Conservation (phyloP, 2,113 vertebrate species). For the Lasiurus borealis region DNA sequence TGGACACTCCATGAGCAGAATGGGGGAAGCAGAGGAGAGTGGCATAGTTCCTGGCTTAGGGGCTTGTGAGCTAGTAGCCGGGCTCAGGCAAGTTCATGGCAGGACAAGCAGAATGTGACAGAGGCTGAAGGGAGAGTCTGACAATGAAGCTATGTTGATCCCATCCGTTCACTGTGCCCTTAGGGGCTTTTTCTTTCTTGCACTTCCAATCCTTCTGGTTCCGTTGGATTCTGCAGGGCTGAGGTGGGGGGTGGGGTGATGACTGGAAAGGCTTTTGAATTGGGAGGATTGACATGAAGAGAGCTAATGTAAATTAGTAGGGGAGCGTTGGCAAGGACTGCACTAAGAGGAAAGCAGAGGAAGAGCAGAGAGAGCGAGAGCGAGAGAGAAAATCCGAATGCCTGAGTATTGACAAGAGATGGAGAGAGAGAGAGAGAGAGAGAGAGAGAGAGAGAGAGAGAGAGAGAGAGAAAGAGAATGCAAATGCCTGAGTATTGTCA, state of each 20-base stretch:
- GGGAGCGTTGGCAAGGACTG: constrained; percentile 67
- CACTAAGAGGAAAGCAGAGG: constrained; percentile 57
- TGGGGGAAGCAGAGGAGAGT: background rate
- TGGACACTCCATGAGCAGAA: too few relatives aligned
- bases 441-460: too few relatives aligned
- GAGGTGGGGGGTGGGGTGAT: background rate
- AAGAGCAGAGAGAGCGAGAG: constrained; percentile 63
- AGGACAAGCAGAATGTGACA: constrained; percentile 30
- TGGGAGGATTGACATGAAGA: constrained; percentile 70
- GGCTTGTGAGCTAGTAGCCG: background rate
- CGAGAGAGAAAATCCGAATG: background rate
- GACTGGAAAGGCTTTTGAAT: constrained; percentile 68
- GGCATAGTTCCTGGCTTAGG: background rate
- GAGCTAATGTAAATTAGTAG: constrained; percentile 67
- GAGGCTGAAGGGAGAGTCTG: background rate
- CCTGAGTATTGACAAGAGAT: constrained; percentile 51
- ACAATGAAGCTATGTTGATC: background rate
- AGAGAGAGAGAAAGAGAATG: too few relatives aligned
- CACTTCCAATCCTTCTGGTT: constrained; percentile 48
- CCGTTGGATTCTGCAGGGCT: constrained; percentile 46
- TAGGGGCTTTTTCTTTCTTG: constrained; percentile 2
- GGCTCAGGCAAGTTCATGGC: background rate
- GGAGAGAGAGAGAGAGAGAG: background rate
- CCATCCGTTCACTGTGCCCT: background rate
- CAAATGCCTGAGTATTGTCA: background rate